Percentiles rank a stretch among this genome's conserved stretches.
Conservation (phyloP, 2,797 vertebrate species). For the Gymnoscopelus microlampas region DNA sequence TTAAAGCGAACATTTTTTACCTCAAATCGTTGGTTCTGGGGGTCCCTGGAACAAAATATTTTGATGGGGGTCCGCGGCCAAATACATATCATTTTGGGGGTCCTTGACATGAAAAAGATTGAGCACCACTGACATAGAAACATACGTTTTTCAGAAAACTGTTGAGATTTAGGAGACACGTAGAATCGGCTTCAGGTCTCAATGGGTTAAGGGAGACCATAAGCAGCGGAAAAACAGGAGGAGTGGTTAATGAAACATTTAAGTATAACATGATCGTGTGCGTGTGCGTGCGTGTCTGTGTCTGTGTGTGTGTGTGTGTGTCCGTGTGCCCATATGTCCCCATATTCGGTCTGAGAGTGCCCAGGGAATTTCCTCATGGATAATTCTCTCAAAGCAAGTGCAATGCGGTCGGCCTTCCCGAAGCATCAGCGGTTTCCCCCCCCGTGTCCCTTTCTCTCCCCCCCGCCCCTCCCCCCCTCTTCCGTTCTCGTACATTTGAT, state of each 20-base stretch:
- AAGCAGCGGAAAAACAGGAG: background rate
- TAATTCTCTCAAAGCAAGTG: slow-evolving; percentile 65
- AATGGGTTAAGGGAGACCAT: slow-evolving; percentile 1
- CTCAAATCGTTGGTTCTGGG: too few relatives aligned
- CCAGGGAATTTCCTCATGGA: slow-evolving; percentile 36
- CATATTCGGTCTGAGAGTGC: slow-evolving; percentile 39
- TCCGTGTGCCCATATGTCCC: background rate
- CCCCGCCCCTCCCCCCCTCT: slow-evolving; percentile 13
- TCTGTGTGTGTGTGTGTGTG: background rate
- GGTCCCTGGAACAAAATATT: too few relatives aligned
- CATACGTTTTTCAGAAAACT: too few relatives aligned
- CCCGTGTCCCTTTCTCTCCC: too few relatives aligned
- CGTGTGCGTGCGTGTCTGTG: background rate
- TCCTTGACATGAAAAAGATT: too few relatives aligned
- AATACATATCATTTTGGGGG: too few relatives aligned
- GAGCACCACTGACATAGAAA: too few relatives aligned
- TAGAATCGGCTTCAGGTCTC: too few relatives aligned
- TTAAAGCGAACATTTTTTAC: too few relatives aligned
- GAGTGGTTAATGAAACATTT: slow-evolving; percentile 35
- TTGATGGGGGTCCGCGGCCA: too few relatives aligned
- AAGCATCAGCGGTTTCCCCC: slow-evolving; percentile 50
- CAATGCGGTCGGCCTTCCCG: slow-evolving; percentile 58
- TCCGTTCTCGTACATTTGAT: slow-evolving; percentile 63
- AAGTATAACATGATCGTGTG: slow-evolving; percentile 17
- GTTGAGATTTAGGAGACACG: too few relatives aligned